Base-by-base conservation (phyloP, 2,113 vertebrate species). In the Terrapene triunguis region DNA sequence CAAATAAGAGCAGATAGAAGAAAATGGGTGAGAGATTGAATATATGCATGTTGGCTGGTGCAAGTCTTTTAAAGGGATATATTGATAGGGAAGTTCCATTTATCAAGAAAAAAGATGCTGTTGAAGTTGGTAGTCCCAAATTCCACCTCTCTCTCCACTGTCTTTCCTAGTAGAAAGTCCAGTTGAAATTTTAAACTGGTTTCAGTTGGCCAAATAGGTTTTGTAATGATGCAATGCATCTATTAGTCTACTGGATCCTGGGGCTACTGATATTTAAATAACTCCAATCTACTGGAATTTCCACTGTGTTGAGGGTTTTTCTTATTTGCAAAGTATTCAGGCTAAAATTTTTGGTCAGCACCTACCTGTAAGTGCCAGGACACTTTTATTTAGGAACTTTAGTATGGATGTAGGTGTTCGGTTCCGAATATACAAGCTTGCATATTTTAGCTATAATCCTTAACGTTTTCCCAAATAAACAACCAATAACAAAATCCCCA, bases 361-460 rank as follows among this genome's bases (percentile, higher is more conserved):
- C 80, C 32, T 25, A 65, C 80, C 32, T 25, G 87, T 1, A 79
- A 57, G 93, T 97, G 94, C 95, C 83, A 95, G 97, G 97, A 96
- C 96, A 96, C 92, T 44, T 72, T 10, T 11, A 74, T 74, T 74
- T 44, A 92, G 94, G 65, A 90, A 89, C 93, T 88, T 97, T 53
- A 95, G 85, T 95, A 83, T 87, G 90, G 57, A 50, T 93, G 90
- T 81, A 96, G 85, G 81, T 96, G 74, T 81, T 92, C 57, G 50
- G 62, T 94, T 97, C 93, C 91, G 92, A 89, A 96, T 95, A 95
- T 79, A 83, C 51, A 82, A 22, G 78, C 51, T 9, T 85, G 97
- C 95, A 97, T 96, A 96, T 96, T 88, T 96, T 76, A 95, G 96
- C 95, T 95, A n/a, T 85, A 72, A 92, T 95, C 85, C 79, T 82